A percentile compares a stretch with the other conserved stretches of the same genome.
Evolutionary conservation across 2,888 invertebrate genomes (phyloP).

Genomic region (Leucophenga maculata): DNA sequence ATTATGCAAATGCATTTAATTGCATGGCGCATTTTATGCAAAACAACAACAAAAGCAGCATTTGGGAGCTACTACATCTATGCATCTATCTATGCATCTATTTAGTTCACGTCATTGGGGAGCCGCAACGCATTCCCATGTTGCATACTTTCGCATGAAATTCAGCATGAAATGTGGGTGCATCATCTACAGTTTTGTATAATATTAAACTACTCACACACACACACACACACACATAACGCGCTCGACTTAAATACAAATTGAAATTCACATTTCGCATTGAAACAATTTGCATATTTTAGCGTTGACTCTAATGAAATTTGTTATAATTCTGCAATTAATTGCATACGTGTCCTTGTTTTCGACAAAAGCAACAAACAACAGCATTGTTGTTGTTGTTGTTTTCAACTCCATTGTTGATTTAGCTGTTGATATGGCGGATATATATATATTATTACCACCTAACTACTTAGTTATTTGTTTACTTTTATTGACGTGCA

Average conservation of each 20-base stretch:
- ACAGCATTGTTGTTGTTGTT: neutral
- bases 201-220: neutral
- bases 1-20: conserved; percentile 69
- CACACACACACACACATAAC: neutral
- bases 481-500: too few relatives aligned
- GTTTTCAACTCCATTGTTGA: neutral
- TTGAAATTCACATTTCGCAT: neutral
- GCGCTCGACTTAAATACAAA: too few relatives aligned
- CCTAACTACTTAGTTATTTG: too few relatives aligned
- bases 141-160: neutral
- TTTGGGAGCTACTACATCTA: conserved; percentile 1
- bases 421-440: conserved; percentile 13
- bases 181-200: neutral
- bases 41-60: conserved; percentile 10
- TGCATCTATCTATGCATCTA: conserved; percentile 19
- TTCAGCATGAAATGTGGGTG: neutral
- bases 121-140: neutral
- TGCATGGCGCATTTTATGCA: conserved; percentile 46
- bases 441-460: too few relatives aligned
- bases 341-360: conserved; percentile 64
- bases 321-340: conserved; percentile 68
- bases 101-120: conserved; percentile 39
- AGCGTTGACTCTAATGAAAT: conserved; percentile 60
- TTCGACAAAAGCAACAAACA: neutral
- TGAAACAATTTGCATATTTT: conserved; percentile 64